Evolutionary conservation across 2,888 invertebrate species (phyloP).

Genomic region (Eristalis tenax): DNA sequence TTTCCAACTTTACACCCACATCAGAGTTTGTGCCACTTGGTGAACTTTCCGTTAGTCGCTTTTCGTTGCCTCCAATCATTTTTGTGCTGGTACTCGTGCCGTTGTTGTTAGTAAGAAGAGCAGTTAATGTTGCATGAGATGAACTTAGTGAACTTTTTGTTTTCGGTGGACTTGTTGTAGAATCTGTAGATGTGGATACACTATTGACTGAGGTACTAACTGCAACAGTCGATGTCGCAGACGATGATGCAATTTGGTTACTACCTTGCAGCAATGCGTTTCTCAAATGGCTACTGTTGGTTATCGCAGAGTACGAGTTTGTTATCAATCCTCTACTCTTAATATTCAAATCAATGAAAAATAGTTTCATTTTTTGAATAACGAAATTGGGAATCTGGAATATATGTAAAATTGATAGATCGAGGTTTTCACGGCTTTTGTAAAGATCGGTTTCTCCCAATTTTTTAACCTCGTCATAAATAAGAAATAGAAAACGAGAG

Average conservation of each 20-base stretch:
- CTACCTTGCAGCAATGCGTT: constrained; percentile 79
- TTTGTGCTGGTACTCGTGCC: constrained; percentile 26
- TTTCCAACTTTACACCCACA: constrained; percentile 12
- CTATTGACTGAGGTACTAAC: constrained; percentile 50
- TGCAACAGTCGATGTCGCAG: constrained; percentile 14
- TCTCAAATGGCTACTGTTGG: constrained; percentile 77
- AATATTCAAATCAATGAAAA: constrained; percentile 80
- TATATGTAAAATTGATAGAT: constrained; percentile 78
- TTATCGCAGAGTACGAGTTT: constrained; percentile 77
- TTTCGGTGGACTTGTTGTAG: constrained; percentile 69
- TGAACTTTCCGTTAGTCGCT: constrained; percentile 10
- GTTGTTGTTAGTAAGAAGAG: constrained; percentile 77
- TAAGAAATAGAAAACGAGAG: constrained; percentile 84
- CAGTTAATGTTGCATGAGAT: constrained; percentile 80
- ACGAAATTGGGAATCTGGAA: constrained; percentile 85
- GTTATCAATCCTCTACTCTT: constrained; percentile 80
- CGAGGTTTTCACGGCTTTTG: constrained; percentile 79
- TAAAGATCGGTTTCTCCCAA: constrained; percentile 84
- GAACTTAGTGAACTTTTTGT: constrained; percentile 79
- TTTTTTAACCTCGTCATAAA: constrained; percentile 84
- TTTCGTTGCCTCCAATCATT: constrained; percentile 7
- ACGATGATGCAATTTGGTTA: constrained; percentile 53
- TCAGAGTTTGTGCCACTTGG: constrained; percentile 6
- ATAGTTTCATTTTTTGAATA: constrained; percentile 84
- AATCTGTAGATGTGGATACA: constrained; percentile 59